Percentiles rank a stretch among this genome's conserved stretches.
Evolutionary conservation across 2,888 invertebrate species (phyloP).

Genomic region (Molanna angustata): DNA sequence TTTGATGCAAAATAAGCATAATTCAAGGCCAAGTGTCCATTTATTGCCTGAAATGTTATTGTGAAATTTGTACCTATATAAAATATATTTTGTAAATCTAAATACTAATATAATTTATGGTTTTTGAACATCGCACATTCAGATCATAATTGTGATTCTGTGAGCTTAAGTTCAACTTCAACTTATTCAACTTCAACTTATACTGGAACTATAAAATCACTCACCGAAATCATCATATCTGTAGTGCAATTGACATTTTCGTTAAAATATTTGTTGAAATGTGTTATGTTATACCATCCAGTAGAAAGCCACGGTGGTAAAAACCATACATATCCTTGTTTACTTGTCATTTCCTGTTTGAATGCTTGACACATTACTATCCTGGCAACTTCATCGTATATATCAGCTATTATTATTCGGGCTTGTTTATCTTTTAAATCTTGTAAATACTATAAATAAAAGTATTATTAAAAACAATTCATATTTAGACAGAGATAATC

Average conservation of each 20-base stretch:
- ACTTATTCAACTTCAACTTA: too few species aligned
- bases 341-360: conserved; percentile 65
- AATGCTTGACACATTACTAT: conserved; percentile 81
- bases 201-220: too few species aligned
- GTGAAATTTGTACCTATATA: neutral
- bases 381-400: conserved; percentile 69
- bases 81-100: conserved; percentile 1
- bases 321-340: conserved; percentile 81
- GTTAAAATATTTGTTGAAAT: conserved; percentile 38
- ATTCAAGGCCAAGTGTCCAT: conserved; percentile 69
- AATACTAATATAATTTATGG: neutral
- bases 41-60: conserved; percentile 53
- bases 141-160: neutral
- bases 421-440: conserved; percentile 65
- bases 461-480: neutral
- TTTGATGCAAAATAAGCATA: conserved; percentile 66
- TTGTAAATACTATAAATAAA: conserved; percentile 56
- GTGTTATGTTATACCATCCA: conserved; percentile 61
- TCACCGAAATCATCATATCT: conserved; percentile 56
- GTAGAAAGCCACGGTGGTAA: conserved; percentile 70
- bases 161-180: too few species aligned
- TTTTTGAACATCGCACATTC: neutral
- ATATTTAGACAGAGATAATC: neutral
- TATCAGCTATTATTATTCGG: conserved; percentile 76
- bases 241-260: conserved; percentile 60